phyloP scores from a whole-genome alignment of 2,113 vertebrate species.

The Epinephelus lanceolatus region DNA sequence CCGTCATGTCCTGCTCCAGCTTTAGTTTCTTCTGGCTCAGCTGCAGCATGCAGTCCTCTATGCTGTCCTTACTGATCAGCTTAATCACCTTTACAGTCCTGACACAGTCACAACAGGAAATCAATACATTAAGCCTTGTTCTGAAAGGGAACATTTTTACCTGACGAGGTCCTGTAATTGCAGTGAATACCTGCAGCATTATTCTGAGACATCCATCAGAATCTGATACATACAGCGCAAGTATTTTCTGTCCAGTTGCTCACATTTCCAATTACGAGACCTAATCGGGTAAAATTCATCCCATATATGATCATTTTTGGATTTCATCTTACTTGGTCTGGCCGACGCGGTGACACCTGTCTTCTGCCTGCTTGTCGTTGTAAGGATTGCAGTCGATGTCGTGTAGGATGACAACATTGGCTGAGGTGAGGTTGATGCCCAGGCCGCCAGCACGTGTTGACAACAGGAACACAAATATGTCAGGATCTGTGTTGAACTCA shows the following conservation, averaged over 20 bases:
- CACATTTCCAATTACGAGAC: background rate
- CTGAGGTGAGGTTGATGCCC: constrained; percentile 96
- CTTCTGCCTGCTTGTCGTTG: constrained; percentile 98
- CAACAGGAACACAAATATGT: constrained; percentile 95
- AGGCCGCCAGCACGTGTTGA: constrained; percentile 97
- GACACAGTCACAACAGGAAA: constrained; percentile 8
- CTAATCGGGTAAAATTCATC: background rate
- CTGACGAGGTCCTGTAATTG: background rate
- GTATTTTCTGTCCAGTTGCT: background rate
- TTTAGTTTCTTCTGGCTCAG: constrained; percentile 94
- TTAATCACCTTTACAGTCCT: constrained; percentile 95
- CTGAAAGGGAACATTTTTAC: background rate
- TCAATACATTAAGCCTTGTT: background rate
- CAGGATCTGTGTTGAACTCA: constrained; percentile 93
- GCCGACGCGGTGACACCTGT: constrained; percentile 96
- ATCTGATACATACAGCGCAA: background rate
- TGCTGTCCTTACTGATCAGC: constrained; percentile 92
- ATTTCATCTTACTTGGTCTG: constrained; percentile 84
- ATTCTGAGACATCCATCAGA: background rate
- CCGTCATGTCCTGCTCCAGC: constrained; percentile 96
- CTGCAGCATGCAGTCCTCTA: constrained; percentile 95
- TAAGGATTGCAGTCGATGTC: constrained; percentile 99
- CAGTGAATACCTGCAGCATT: background rate
- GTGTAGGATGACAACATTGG: constrained; percentile 97
- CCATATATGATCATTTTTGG: background rate